Evolutionary conservation across 2,113 vertebrate genomes (phyloP).

Genomic region (Nyctereutes procyonoides): DNA sequence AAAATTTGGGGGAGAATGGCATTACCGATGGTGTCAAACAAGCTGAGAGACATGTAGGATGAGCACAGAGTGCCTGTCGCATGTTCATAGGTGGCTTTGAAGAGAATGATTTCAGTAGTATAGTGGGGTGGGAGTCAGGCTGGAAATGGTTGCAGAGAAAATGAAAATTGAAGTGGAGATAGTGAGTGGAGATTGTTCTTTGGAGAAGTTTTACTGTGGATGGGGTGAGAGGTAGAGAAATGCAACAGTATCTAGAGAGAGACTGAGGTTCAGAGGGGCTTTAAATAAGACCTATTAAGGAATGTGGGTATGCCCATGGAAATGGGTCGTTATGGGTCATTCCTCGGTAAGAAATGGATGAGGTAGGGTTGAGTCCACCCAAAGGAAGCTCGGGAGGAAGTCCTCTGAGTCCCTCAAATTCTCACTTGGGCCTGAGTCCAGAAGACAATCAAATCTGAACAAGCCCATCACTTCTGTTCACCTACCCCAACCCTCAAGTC

Average conservation of each 20-base stretch:
- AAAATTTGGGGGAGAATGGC: not conserved
- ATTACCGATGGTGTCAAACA: not conserved
- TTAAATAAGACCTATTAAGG: not conserved
- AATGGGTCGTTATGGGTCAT: not conserved
- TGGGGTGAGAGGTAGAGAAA: not conserved
- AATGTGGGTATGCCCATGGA: not conserved
- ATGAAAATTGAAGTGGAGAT: not conserved
- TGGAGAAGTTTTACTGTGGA: not conserved
- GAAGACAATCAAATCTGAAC: not conserved
- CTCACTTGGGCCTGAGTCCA: not conserved
- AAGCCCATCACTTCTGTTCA: not conserved
- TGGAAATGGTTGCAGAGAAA: not conserved
- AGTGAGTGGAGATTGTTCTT: not conserved
- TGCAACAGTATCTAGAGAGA: not conserved
- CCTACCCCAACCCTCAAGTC: not conserved
- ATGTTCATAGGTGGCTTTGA: not conserved
- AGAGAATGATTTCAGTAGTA: not conserved
- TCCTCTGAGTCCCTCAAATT: not conserved
- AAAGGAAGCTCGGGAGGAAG: not conserved
- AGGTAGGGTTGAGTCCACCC: not conserved
- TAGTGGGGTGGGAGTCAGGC: not conserved
- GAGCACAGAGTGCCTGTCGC: not conserved
- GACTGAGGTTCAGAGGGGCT: not conserved
- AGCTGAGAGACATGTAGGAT: not conserved
- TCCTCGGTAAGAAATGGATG: not conserved